Evolutionary conservation across 2,113 vertebrate genomes (phyloP).

Genomic region (Redunca redunca): DNA sequence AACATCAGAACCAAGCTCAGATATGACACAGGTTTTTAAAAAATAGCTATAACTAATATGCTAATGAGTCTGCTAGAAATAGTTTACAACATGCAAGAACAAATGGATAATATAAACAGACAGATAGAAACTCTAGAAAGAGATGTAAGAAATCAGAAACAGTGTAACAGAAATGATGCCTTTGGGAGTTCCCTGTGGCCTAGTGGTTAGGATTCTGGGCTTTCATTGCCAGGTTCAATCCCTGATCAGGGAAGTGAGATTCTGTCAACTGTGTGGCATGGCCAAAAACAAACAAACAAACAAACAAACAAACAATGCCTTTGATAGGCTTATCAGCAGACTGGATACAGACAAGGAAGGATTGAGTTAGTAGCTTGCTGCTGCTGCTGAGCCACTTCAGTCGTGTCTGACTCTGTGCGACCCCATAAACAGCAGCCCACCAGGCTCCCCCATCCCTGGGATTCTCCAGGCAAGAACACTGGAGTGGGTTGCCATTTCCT

Average conservation of each 20-base stretch:
- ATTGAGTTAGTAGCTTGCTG: background rate
- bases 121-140: background rate
- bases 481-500: too few relatives aligned
- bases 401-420: rapidly evolving
- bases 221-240: background rate
- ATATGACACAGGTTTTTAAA: background rate
- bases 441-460: too few relatives aligned
- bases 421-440: too few relatives aligned
- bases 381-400: too few relatives aligned
- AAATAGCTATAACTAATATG: background rate
- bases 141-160: background rate
- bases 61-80: background rate
- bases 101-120: background rate
- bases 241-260: background rate
- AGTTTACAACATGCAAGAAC: background rate
- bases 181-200: background rate
- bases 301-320: background rate
- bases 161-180: background rate
- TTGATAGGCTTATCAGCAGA: background rate
- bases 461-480: too few relatives aligned
- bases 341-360: background rate
- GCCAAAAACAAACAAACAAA: background rate
- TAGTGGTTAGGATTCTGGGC: background rate
- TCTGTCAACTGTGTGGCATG: background rate
- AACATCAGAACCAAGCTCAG: slow-evolving; percentile 10